Evolutionary conservation across 2,797 vertebrate species (phyloP).

Genomic region (Xiphophorus birchmanni): DNA sequence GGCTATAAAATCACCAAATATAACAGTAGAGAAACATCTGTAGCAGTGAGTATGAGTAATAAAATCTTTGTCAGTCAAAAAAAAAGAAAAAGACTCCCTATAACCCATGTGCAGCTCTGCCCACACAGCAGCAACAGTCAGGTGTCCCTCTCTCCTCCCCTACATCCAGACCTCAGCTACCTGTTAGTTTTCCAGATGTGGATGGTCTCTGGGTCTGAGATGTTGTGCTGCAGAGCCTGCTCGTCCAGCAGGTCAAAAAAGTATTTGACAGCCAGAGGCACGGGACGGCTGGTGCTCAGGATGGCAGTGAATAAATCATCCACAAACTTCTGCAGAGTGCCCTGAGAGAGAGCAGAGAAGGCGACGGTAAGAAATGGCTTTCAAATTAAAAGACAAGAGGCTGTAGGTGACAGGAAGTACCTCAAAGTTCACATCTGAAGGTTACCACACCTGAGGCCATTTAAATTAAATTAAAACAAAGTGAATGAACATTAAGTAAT

Average conservation of each 20-base stretch:
- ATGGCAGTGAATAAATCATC: conserved; percentile 97
- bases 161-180: conserved; percentile 62
- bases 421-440: conserved; percentile 4
- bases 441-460: not conserved
- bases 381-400: conserved; percentile 1
- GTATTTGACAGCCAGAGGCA: conserved; percentile 97
- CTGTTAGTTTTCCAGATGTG: conserved; percentile 99
- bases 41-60: not conserved
- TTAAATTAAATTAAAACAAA: not conserved
- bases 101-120: not conserved
- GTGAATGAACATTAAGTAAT: not conserved
- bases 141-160: not conserved
- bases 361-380: not conserved
- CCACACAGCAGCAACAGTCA: not conserved
- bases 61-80: no score
- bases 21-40: not conserved
- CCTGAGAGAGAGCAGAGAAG: conserved; percentile 72
- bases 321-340: conserved; percentile 97
- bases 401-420: not conserved
- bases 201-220: conserved; percentile 92
- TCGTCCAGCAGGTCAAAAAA: conserved; percentile 98
- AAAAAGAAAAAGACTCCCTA: not conserved
- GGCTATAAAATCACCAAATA: not conserved
- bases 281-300: conserved; percentile 92
- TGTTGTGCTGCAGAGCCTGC: conserved; percentile 90